Evolutionary conservation across 2,888 invertebrate species (phyloP), one percentile per base, ranked within the genome.

Genomic region (Coelopa pilipes): DNA sequence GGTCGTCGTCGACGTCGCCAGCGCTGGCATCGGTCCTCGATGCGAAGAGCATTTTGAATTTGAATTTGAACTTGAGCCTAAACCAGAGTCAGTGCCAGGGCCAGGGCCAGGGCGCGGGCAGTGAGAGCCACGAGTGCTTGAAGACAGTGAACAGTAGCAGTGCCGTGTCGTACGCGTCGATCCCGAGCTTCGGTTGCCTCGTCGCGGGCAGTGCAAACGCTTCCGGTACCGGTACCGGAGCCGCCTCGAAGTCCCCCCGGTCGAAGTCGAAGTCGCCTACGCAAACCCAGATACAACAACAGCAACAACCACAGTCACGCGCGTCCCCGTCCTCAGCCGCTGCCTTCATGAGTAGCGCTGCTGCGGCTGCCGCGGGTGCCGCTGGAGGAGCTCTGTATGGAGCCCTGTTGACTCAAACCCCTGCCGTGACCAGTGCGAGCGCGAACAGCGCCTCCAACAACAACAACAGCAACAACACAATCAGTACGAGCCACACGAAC

Each of bases 381-480:
- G 92, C 93, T 88, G 92, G 94, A 90, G 92, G 94, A 89, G 93
- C 94, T 90, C 90, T 95, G 85, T 95, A 95, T 93, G 93, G 94
- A 89, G 93, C 94, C 89, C 93, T 95, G 90, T 93, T 94, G 89
- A 91, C 90, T 86, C 92, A 93, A 90, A 92, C 74, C 45, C 69
- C 79, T 76, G 59, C 70, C 49, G 73, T 77, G 76, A 76, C 69
- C 62, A 76, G 69, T 71, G 73, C 70, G 69, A n/a, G 72, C 73
- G 66, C 55, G 69, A 49, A 57, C 74, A 74, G 76, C 73, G 59
- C 62, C 49, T 45, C 55, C 72, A 66, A 62, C 72, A 72, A 65
- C 77, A 73, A 55, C 76, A 70, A 67, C 19, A 71, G 70, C 63
- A 70, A 24, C 34, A 67, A 74, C 62, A 74, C 67, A 17, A 78